Evolutionary conservation across 1,140 invertebrate species (phyloP), one percentile per base, ranked within the genome.

Genomic region (Babylonia areolata): DNA sequence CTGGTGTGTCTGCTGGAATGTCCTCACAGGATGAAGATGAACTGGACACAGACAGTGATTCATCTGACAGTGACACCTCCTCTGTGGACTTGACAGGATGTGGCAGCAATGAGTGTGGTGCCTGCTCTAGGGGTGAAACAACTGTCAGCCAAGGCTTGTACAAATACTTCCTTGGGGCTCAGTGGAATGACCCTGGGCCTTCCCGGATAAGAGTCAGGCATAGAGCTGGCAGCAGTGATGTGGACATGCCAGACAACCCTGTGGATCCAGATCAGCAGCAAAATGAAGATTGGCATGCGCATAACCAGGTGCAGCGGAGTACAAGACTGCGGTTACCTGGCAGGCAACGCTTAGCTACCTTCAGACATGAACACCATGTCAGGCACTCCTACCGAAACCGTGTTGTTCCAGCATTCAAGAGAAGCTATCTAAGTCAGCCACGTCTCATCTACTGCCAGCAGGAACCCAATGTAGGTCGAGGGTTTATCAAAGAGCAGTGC

Each of bases 401-500:
- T 23, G 28, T 12, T 23, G 58, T 64, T 6, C 9, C 2, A 51
- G 46, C 17, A 51, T 51, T 17, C 1, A 51, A 17, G 46, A 51
- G 17, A 12, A 71, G 33, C 17, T 39, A 75, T 37, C 31, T 12
- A 31, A 80, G 40, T 28, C 40, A 35, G 33, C 96, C 96, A 2
- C 95, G 98, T 54, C 95, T 99, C 35, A 96, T 97, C 0, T 97
- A 98, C 94, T 98, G 96, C 90, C 96, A 96, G 12, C 96, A 97
- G 91, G 98, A 99, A 93, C 97, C 97, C 0, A 98, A 97, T 93
- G 96, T 97, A 28, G 97, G 97, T 0, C 96, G 96, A 86, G 97
- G 97, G 0, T 98, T 97, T 88, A 95, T 95, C 51, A 95, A 96
- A 91, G 98, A 98, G 93, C 94, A 98, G 17, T 97, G 97, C 91